Evolutionary conservation across 2,797 vertebrate genomes (phyloP), one percentile per base, ranked within the genome.

Genomic region (Cirrhinus mrigala): DNA sequence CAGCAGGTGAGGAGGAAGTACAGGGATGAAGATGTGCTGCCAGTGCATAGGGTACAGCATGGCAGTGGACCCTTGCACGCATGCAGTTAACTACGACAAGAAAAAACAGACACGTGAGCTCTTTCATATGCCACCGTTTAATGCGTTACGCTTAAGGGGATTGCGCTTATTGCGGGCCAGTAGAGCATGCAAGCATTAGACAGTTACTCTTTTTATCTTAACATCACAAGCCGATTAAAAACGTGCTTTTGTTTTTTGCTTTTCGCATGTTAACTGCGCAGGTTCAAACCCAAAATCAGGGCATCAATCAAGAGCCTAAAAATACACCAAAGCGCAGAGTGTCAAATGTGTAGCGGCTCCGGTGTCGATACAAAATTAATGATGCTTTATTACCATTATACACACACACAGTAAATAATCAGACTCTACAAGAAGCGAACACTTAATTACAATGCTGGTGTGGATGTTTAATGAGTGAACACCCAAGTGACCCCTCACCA

Each of bases 11-110:
- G 97, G 96, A 87, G 98, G 98, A 89, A 99, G 97, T 82, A 99
- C 98, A 1, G 98, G 98, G 96, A 99, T 99, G 96, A 97, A 99
- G 92, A 99, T 98, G 92, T 99, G 98, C 83, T 99, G 98, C 98
- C 98, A 99, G 93, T 96, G 96, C 97, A 99, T 98, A 56, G 98
- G 98, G 91, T 96, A 98, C n/a, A 99, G 96, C 94, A 99, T 95
- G 90, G 98, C 96, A 54, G 96, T 96, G 44, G 98, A 96, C 11
- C 97, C 98, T 46, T 99, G 98, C 91, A 99, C 95, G 92, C 98
- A 99, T 89, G 98, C 98, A 24, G 98, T 99, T 96, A 99, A 96
- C 98, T 99, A 11, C 8, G 85, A 82, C 92, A 48, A 80, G 24
- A 58, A 56, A 33, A 83, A 18, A 66, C 9, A 82, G n/a, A 44